A percentile compares a stretch with the other conserved stretches of the same genome.
phyloP scores from a whole-genome alignment of 1,140 invertebrate species.

The Nylanderia fulva region DNA sequence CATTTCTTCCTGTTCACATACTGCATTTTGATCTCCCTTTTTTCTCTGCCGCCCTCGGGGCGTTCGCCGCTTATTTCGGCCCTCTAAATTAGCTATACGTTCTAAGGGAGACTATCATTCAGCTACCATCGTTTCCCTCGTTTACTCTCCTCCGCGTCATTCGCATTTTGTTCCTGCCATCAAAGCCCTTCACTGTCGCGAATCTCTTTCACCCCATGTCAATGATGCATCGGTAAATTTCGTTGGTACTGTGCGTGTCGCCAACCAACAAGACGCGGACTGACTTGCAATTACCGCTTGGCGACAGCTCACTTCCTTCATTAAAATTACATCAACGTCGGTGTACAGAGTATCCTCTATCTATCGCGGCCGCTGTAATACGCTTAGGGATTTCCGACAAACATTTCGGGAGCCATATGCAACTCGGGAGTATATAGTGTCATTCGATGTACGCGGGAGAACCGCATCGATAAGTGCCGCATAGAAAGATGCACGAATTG shows the following conservation, averaged over 20 bases:
- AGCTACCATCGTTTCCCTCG: not conserved
- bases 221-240: constrained; percentile 36
- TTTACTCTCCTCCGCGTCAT: constrained; percentile 1
- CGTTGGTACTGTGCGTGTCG: constrained; percentile 31
- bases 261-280: constrained; percentile 5
- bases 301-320: constrained; percentile 58
- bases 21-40: constrained; percentile 26
- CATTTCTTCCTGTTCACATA: constrained; percentile 42
- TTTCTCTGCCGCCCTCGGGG: not conserved
- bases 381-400: constrained; percentile 68
- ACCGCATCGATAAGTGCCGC: constrained; percentile 20
- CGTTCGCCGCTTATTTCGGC: constrained; percentile 25
- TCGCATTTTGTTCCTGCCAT: constrained; percentile 30
- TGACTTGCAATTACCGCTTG: constrained; percentile 70
- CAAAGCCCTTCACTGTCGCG: constrained; percentile 13
- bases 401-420: constrained; percentile 44
- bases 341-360: constrained; percentile 60
- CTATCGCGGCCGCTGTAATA: constrained; percentile 63
- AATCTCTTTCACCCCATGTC: constrained; percentile 48
- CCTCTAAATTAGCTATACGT: not conserved
- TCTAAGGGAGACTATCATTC: constrained; percentile 10
- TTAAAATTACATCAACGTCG: constrained; percentile 75
- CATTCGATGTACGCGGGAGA: not conserved
- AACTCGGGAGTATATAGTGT: constrained; percentile 9
- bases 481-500: constrained; percentile 49